Base-by-base conservation (phyloP, 2,797 vertebrate genomes). In the Amniataba percoides region DNA sequence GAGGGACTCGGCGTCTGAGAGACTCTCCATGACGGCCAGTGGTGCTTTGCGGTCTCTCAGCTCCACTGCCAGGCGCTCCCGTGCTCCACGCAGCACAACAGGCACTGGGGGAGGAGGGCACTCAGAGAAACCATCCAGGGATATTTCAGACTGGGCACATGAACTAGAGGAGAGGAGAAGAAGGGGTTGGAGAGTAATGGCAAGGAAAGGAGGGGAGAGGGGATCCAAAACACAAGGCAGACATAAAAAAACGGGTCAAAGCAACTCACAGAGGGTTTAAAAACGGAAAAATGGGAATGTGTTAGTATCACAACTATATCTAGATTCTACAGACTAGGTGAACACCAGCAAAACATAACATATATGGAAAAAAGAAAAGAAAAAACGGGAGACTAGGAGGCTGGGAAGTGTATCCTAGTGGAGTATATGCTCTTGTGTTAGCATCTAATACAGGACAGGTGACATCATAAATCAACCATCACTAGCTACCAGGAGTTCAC, bases 21-120 rank as follows among this genome's bases (percentile, higher is more conserved):
- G 96, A 87, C 97, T 99, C 92, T 99, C 98, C 97, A 98, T 99
- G 86, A 98, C 95, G 0, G 98, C 98, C 40, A 99, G 94, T 0
- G 98, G 98, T 0, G 98, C 98, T 27, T 97, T 96, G 15, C 96
- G 96, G 49, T 97, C 97, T 90, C 97, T 96, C 70, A 99, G 93
- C 93, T 98, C 97, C 51, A 97, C 97, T 0, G 96, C 92, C 66
- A 99, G 94, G 12, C 97, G 96, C 76, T 99, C 98, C 81, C 97
- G 96, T 0, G 97, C 97, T 71, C 97, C 97, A 84, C 97, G 95
- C 80, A 99, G 95, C 23, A 99, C 96, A 73, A 98, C 95, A 69
- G 99, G 97, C 85, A 98, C 97, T 0, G 97, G 96, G 79, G 97
- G 96, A 8, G 97, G 96, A 75, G 97, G 96, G 31, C 97, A 97